Conservation (phyloP, 2,113 vertebrate genomes). For the Telmatochromis brachygnathus region DNA sequence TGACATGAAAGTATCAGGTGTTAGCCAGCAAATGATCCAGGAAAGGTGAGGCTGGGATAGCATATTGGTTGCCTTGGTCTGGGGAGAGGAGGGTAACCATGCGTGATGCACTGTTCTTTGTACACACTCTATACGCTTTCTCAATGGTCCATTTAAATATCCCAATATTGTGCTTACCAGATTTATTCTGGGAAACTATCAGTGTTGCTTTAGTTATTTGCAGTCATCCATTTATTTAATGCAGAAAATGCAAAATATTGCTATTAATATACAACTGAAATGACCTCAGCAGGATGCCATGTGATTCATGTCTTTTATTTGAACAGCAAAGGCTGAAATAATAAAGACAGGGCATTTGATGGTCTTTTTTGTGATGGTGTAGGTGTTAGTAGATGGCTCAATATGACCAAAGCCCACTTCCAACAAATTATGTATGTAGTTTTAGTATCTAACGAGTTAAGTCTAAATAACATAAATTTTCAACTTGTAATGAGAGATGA, state of each 20-base stretch:
- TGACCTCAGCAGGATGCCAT: background rate
- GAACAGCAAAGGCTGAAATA: background rate
- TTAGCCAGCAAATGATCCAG: slow-evolving; percentile 73
- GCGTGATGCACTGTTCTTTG: slow-evolving; percentile 3
- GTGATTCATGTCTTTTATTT: background rate
- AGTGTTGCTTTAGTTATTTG: background rate
- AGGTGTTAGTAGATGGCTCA: background rate
- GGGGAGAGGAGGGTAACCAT: background rate
- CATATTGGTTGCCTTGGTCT: slow-evolving; percentile 52
- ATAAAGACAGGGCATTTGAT: background rate
- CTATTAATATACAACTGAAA: background rate
- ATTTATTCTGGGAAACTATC: background rate
- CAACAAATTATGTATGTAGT: background rate
- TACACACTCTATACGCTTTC: background rate
- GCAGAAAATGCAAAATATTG: background rate
- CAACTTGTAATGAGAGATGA: background rate
- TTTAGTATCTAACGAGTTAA: background rate
- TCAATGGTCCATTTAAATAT: background rate
- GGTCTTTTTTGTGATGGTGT: background rate
- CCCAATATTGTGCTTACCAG: background rate
- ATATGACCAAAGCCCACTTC: background rate
- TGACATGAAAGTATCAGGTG: slow-evolving; percentile 71
- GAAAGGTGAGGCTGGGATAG: slow-evolving; percentile 56
- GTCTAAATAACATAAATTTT: background rate
- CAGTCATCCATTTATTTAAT: background rate